Percentiles rank a stretch among this genome's conserved stretches.
Conservation (phyloP, 2,888 invertebrate genomes). For the Ochropacha duplaris region DNA sequence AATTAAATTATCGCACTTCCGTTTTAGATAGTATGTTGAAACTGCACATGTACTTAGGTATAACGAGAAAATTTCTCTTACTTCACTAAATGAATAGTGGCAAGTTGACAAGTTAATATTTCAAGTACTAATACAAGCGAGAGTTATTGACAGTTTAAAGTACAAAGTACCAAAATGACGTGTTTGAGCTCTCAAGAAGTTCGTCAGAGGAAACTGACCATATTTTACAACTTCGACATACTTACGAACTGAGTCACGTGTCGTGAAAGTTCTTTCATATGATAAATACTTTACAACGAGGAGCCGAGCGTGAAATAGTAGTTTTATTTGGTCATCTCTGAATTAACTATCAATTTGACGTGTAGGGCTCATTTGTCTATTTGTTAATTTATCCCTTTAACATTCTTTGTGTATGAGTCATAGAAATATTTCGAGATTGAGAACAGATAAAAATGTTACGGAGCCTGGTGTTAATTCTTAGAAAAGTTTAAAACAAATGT, state of each 20-base stretch:
- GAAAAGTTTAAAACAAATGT: not conserved
- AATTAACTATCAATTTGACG: constrained; percentile 12
- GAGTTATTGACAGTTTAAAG: constrained; percentile 12
- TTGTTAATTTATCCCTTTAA: constrained; percentile 26
- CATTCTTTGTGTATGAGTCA: constrained; percentile 37
- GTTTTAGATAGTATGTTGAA: constrained; percentile 17
- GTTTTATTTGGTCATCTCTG: constrained; percentile 12
- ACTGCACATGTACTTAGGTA: not conserved
- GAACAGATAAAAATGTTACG: not conserved
- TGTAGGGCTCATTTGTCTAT: constrained; percentile 22
- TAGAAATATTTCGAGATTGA: constrained; percentile 2
- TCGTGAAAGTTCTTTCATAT: constrained; percentile 58
- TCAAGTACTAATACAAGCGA: constrained; percentile 8
- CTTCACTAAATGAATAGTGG: constrained; percentile 10
- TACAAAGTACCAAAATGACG: constrained; percentile 21
- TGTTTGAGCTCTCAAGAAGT: constrained; percentile 25
- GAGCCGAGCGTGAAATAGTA: constrained; percentile 9
- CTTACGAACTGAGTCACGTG: constrained; percentile 64
- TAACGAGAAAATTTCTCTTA: constrained; percentile 18
- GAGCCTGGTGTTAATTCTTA: not conserved
- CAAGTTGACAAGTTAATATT: constrained; percentile 16
- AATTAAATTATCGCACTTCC: constrained; percentile 5
- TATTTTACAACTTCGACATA: constrained; percentile 61
- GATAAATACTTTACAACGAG: constrained; percentile 13
- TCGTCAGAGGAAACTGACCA: constrained; percentile 47